Percentiles rank a stretch among this genome's conserved stretches.
Evolutionary conservation across 2,888 invertebrate genomes (phyloP).

Genomic region (Drosophila diplacantha): DNA sequence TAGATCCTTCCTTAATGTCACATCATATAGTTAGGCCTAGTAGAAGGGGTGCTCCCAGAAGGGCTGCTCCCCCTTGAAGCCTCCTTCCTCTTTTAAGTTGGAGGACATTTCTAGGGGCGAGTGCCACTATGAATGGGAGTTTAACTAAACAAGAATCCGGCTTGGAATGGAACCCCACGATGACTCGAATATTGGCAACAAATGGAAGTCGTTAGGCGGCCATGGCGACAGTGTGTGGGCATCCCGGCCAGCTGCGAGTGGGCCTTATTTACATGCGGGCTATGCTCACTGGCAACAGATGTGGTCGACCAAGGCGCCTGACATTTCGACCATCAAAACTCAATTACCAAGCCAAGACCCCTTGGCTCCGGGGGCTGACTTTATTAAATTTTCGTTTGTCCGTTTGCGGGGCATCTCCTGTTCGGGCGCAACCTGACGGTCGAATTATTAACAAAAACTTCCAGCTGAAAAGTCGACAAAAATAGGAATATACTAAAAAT

Average conservation of each 20-base stretch:
- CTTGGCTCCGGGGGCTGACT: conserved; percentile 11
- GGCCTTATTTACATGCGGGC: conserved; percentile 31
- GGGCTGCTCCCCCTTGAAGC: not conserved
- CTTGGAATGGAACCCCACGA: conserved; percentile 1
- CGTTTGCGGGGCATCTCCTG: too few species aligned
- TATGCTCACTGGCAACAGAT: conserved; percentile 23
- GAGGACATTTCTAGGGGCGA: not conserved
- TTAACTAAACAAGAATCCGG: not conserved
- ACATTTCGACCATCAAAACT: conserved; percentile 48
- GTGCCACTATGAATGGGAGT: not conserved
- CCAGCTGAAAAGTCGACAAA: conserved; percentile 26
- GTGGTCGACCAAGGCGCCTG: conserved; percentile 28
- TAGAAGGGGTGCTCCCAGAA: not conserved
- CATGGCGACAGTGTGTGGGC: conserved; percentile 9
- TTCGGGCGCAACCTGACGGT: conserved; percentile 27
- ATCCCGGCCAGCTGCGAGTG: conserved; percentile 6
- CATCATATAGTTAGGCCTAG: not conserved
- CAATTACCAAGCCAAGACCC: conserved; percentile 36
- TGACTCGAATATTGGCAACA: conserved; percentile 36
- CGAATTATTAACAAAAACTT: conserved; percentile 39
- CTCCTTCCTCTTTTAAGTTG: not conserved
- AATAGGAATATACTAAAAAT: not conserved
- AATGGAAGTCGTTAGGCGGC: conserved; percentile 32
- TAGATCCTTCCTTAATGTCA: not conserved
- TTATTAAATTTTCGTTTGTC: conserved; percentile 43